Evolutionary conservation across 2,113 vertebrate genomes (phyloP).

Genomic region (Tupaia chinensis): DNA sequence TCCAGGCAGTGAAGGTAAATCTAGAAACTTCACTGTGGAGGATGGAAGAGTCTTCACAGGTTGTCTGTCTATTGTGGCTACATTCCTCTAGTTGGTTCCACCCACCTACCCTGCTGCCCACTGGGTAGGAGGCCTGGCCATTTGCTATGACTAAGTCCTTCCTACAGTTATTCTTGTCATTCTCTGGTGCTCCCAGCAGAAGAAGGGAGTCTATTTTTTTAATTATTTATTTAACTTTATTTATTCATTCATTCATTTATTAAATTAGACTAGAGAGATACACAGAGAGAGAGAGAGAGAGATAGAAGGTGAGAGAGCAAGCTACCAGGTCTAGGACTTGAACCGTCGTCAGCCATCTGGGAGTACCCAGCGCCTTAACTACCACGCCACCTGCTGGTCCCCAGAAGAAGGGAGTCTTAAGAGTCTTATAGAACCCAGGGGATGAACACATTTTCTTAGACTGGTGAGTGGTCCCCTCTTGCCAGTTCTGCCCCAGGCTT

Average conservation of each 20-base stretch:
- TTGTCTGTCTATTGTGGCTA: background rate
- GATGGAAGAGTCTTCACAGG: background rate
- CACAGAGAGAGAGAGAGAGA: too few species aligned
- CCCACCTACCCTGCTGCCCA: background rate
- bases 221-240: too few species aligned
- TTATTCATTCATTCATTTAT: too few species aligned
- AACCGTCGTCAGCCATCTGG: too few species aligned
- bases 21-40: too few species aligned
- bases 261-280: too few species aligned
- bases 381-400: too few species aligned
- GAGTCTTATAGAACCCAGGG: background rate
- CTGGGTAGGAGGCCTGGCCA: background rate
- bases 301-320: too few species aligned
- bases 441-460: background rate
- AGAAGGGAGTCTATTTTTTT: too few species aligned
- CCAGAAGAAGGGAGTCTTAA: background rate
- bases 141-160: background rate
- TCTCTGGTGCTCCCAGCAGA: too few species aligned
- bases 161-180: background rate
- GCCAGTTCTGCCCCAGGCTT: background rate
- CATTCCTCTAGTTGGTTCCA: background rate
- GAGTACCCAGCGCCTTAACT: too few species aligned
- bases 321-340: too few species aligned
- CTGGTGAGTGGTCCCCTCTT: background rate
- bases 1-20: background rate